A percentile compares a stretch with the other conserved stretches of the same genome.
These are phyloP conservation scores for Drosophila lini DNA, from an alignment of 1,140 invertebrate genomes.

Conservation along the genomic window DNA sequence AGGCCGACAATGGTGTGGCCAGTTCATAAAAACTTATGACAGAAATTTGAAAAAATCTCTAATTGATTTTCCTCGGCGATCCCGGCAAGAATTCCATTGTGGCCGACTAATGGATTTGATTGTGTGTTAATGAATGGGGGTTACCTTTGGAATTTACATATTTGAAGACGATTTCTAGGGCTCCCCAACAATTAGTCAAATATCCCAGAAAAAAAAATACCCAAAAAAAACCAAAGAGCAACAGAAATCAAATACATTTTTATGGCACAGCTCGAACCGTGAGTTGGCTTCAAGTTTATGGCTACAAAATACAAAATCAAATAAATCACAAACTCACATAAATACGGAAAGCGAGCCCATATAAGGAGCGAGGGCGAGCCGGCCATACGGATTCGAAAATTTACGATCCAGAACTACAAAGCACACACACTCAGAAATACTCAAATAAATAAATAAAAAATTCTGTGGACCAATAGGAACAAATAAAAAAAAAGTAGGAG, in stretches of 20 bases:
- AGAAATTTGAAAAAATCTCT: slow-evolving; percentile 69
- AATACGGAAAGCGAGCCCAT: slow-evolving; percentile 47
- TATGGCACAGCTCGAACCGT: slow-evolving; percentile 46
- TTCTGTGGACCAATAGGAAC: slow-evolving; percentile 67
- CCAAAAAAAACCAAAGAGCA: neutral
- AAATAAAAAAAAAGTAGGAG: slow-evolving; percentile 30
- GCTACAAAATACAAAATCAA: slow-evolving; percentile 66
- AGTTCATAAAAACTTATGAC: slow-evolving; percentile 74
- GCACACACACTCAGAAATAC: slow-evolving; percentile 27
- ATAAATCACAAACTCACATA: slow-evolving; percentile 81
- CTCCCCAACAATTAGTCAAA: slow-evolving; percentile 60
- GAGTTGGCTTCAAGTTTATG: slow-evolving; percentile 58
- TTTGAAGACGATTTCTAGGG: slow-evolving; percentile 27
- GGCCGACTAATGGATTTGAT: slow-evolving; percentile 74
- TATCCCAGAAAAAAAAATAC: slow-evolving; percentile 45
- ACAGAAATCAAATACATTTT: slow-evolving; percentile 50
- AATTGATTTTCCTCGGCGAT: slow-evolving; percentile 68
- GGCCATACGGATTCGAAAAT: slow-evolving; percentile 63
- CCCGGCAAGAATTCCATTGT: slow-evolving; percentile 56
- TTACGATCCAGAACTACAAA: slow-evolving; percentile 73
- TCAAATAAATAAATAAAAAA: slow-evolving; percentile 54
- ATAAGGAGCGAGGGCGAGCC: slow-evolving; percentile 56
- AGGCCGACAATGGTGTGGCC: slow-evolving; percentile 53
- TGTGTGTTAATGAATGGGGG: slow-evolving; percentile 79
- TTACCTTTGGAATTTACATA: slow-evolving; percentile 37